Percentiles rank a stretch among this genome's conserved stretches.
These are phyloP conservation scores for Cairina moschata DNA, from an alignment of 2,113 vertebrate species.

Conservation along the genomic window DNA sequence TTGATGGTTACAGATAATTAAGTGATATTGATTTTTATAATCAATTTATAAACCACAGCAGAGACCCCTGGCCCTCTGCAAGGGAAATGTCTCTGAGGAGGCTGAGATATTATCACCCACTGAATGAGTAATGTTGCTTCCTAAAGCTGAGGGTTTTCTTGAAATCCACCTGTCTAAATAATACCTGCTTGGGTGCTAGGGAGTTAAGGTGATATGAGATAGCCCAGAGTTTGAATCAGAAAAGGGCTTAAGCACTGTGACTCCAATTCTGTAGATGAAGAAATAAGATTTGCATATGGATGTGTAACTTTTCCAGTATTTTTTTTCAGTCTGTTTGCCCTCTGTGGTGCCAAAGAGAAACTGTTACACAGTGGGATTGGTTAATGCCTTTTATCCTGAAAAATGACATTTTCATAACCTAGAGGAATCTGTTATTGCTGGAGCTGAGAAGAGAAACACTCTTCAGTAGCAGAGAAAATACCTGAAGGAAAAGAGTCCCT, in stretches of 20 bases:
- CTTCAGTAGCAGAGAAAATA: background rate
- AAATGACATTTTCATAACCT: background rate
- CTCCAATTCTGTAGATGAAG: background rate
- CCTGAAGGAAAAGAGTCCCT: background rate
- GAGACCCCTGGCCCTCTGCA: background rate
- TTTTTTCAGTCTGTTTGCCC: background rate
- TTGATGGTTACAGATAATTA: background rate
- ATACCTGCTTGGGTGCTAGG: background rate
- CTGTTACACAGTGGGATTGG: background rate
- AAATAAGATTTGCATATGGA: accelerated
- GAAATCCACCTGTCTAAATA: background rate
- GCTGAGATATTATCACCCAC: background rate
- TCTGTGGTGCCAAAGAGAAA: background rate
- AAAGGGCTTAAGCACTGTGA: background rate
- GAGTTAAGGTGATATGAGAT: background rate
- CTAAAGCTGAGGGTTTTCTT: background rate
- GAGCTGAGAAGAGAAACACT: background rate
- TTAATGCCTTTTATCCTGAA: background rate
- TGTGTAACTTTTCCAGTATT: background rate
- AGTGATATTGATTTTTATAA: background rate
- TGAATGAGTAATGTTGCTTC: background rate
- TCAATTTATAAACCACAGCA: background rate
- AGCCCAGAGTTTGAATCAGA: background rate
- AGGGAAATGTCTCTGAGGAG: background rate
- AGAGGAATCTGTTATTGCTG: background rate